These are phyloP conservation scores for Venustaconcha ellipsiformis DNA, from an alignment of 1,140 invertebrate genomes.

Conservation along the genomic window DNA sequence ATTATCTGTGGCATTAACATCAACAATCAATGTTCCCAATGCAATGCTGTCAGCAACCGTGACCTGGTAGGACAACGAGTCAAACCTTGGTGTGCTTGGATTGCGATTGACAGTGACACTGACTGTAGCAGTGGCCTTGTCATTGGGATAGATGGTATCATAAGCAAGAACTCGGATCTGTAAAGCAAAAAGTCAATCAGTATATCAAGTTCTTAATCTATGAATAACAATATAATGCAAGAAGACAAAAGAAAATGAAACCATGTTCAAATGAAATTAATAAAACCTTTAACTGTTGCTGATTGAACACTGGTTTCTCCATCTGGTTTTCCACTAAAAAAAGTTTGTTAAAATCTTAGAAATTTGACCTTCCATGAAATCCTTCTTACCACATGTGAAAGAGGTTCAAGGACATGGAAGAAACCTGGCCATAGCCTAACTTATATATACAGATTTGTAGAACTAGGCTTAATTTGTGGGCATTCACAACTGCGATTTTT, in stretches of 20 bases:
- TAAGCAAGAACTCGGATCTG: conserved; percentile 27
- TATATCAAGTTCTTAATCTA: neutral
- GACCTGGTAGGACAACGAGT: neutral
- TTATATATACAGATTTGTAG: too few relatives aligned
- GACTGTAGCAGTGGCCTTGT: conserved; percentile 13
- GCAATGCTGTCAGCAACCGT: conserved; percentile 11
- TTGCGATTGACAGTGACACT: conserved; percentile 22
- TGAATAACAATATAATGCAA: neutral
- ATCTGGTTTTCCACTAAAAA: too few relatives aligned
- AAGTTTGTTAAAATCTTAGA: too few relatives aligned
- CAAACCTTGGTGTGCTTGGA: conserved; percentile 1
- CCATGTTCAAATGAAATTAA: neutral
- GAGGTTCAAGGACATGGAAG: too few relatives aligned
- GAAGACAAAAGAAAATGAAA: neutral
- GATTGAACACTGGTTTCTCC: too few relatives aligned
- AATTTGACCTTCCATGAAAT: too few relatives aligned
- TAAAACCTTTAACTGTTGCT: too few relatives aligned
- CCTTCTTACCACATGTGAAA: too few relatives aligned
- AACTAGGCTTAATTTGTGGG: too few relatives aligned
- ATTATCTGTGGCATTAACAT: conserved; percentile 23
- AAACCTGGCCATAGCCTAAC: too few relatives aligned
- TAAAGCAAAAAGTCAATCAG: neutral
- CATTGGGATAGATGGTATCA: conserved; percentile 24
- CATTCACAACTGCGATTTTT: too few relatives aligned
- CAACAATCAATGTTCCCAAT: conserved; percentile 9